Evolutionary conservation across 2,888 invertebrate genomes (phyloP).

Genomic region (Cataglyphis albicans): DNA sequence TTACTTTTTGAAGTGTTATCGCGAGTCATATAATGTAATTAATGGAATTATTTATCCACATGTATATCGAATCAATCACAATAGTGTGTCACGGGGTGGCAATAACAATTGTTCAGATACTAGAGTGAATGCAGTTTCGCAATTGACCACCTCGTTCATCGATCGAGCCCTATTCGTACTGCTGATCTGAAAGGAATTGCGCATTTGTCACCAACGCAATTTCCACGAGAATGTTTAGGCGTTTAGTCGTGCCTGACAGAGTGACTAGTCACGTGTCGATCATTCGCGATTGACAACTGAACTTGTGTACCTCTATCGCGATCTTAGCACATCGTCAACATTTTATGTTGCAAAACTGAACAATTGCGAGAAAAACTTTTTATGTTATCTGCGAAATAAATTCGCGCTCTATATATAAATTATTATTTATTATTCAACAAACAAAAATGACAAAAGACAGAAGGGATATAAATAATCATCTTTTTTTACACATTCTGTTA

Average conservation of each 20-base stretch:
- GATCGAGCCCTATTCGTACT: conserved; percentile 76
- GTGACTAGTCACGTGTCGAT: conserved; percentile 29
- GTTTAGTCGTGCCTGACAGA: conserved; percentile 43
- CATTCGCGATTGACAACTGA: conserved; percentile 13
- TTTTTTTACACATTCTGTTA: background rate
- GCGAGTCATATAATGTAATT: conserved; percentile 18
- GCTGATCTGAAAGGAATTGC: conserved; percentile 66
- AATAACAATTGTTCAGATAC: conserved; percentile 48
- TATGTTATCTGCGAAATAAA: conserved; percentile 12
- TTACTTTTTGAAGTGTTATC: conserved; percentile 4
- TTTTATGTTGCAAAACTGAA: background rate
- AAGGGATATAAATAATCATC: background rate
- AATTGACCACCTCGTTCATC: conserved; percentile 81
- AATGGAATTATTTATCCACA: conserved; percentile 48
- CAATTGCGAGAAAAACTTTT: background rate
- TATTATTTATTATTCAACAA: background rate
- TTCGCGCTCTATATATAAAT: background rate
- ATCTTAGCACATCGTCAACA: conserved; percentile 19
- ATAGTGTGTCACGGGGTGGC: conserved; percentile 44
- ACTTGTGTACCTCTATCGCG: background rate
- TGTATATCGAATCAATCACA: conserved; percentile 44
- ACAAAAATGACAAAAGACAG: background rate
- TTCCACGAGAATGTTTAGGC: conserved; percentile 54
- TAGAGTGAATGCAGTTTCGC: conserved; percentile 56
- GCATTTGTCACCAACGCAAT: conserved; percentile 69